These are phyloP conservation scores for Eulemur rubriventer DNA, from an alignment of 2,797 vertebrate species.

Conservation along the genomic window DNA sequence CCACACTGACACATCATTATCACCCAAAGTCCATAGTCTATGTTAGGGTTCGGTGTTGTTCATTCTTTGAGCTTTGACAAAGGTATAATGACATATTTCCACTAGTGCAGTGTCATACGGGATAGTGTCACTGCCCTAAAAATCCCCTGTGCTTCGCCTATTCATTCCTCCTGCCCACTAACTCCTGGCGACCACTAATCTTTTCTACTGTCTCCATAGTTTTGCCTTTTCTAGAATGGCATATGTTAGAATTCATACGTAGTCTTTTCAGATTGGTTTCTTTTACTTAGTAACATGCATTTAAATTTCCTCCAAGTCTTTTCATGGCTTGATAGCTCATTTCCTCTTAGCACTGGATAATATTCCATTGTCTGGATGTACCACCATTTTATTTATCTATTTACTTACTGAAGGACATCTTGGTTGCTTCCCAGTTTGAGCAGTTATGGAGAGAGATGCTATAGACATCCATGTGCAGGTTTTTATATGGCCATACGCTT, in stretches of 20 bases:
- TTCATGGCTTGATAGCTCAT: not conserved
- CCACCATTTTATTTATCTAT: not conserved
- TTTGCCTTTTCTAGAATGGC: not conserved
- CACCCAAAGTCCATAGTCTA: not conserved
- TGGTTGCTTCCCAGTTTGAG: not conserved
- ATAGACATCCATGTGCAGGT: not conserved
- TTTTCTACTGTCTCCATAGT: not conserved
- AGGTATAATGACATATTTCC: too few species aligned
- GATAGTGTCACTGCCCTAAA: not conserved
- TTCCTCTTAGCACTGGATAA: not conserved
- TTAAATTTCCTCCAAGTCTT: not conserved
- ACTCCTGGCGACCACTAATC: too few species aligned
- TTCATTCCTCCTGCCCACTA: not conserved
- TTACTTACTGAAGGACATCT: not conserved
- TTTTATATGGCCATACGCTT: not conserved
- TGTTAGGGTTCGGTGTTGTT: not conserved
- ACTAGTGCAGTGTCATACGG: not conserved
- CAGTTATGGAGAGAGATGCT: not conserved
- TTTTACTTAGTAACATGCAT: not conserved
- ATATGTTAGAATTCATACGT: not conserved
- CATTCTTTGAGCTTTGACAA: not conserved
- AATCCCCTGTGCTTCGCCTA: not conserved
- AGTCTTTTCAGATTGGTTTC: not conserved
- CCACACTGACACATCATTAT: not conserved
- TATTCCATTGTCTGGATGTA: not conserved